These are phyloP conservation scores for Scophthalmus maximus DNA, from an alignment of 2,113 vertebrate species.

Conservation along the genomic window DNA sequence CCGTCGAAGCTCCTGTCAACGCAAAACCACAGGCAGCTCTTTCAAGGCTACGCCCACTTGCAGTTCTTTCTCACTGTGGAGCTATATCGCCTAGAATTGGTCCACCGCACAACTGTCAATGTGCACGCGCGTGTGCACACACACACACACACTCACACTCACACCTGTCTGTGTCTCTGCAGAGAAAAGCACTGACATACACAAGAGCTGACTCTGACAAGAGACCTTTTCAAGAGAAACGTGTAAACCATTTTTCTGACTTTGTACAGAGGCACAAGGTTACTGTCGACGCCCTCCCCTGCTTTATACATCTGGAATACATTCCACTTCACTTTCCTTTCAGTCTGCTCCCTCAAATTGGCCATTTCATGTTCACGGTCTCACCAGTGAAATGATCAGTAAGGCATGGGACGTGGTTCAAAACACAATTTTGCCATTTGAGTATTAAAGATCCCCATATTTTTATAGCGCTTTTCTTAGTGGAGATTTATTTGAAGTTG, in stretches of 20 bases:
- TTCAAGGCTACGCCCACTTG: conserved; percentile 57
- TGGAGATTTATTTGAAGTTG: neutral
- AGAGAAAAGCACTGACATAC: conserved; percentile 22
- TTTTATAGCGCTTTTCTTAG: neutral
- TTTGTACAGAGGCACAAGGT: conserved; percentile 16
- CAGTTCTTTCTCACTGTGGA: conserved; percentile 42
- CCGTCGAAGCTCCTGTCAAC: conserved; percentile 51
- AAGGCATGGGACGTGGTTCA: neutral
- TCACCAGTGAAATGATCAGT: neutral
- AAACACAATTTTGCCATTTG: too few relatives aligned
- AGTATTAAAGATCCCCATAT: too few relatives aligned
- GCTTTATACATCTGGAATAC: conserved; percentile 2
- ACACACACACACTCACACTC: conserved; percentile 23
- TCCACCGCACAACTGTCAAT: conserved; percentile 49
- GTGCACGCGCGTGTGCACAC: too few relatives aligned
- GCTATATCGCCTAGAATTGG: conserved; percentile 48
- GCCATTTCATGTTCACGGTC: conserved; percentile 2
- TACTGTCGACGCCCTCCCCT: neutral
- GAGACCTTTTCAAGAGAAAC: conserved; percentile 38
- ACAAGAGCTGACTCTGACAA: conserved; percentile 32
- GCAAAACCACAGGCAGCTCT: conserved; percentile 57
- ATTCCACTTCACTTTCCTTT: conserved; percentile 1
- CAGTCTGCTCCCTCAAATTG: neutral
- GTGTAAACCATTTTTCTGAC: conserved; percentile 16
- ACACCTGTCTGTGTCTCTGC: conserved; percentile 28